Conservation (phyloP, 1,140 invertebrate genomes). For the Antheraea mylitta region DNA sequence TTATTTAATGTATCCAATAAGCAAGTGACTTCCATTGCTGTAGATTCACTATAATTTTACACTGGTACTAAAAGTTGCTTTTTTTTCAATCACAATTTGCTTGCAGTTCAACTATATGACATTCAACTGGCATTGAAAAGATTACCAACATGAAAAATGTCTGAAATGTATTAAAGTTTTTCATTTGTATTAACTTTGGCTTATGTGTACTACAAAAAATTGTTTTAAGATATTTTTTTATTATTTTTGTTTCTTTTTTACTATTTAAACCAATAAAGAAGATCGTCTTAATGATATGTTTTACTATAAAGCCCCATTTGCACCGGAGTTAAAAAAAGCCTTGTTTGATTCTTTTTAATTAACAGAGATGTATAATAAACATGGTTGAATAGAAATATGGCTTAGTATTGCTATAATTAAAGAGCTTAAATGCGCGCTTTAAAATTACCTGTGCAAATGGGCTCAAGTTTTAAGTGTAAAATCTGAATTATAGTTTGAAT, state of each 20-base stretch:
- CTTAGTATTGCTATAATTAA: not conserved
- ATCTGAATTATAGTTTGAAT: not conserved
- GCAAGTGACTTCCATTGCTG: conserved; percentile 30
- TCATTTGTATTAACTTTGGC: conserved; percentile 10
- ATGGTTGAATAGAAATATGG: not conserved
- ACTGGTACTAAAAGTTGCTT: conserved; percentile 29
- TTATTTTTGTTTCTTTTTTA: conserved; percentile 3
- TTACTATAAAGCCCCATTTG: not conserved
- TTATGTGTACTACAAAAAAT: not conserved
- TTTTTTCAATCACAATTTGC: conserved; percentile 38
- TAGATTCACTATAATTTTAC: conserved; percentile 34
- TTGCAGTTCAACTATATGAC: conserved; percentile 38
- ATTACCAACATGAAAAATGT: conserved; percentile 28
- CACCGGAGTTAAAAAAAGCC: not conserved
- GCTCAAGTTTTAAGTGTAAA: not conserved
- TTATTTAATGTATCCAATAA: not conserved
- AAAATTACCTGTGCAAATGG: not conserved
- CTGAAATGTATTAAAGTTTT: conserved; percentile 16
- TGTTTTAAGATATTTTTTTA: conserved; percentile 10
- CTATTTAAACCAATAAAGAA: not conserved
- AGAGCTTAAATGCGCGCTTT: not conserved
- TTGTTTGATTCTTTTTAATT: no score
- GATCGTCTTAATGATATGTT: not conserved
- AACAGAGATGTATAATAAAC: no score
- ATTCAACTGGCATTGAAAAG: conserved; percentile 35